Conservation (phyloP, 92 coral and sea anemone genomes). For the Montipora capitata region DNA sequence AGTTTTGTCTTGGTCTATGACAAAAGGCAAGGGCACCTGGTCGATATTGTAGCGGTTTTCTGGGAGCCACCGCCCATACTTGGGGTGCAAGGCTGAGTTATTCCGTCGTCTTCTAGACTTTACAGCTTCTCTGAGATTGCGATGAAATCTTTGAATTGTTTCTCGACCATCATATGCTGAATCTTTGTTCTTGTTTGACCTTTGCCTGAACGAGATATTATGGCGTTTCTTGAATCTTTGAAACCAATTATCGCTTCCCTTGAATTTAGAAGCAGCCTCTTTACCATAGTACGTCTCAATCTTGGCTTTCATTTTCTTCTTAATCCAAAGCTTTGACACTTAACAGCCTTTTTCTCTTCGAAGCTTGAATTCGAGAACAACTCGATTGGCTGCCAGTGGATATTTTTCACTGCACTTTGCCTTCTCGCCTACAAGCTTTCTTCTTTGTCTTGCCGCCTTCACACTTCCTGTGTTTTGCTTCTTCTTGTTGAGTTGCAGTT, state of each 20-base stretch:
- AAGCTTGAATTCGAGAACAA: constrained; percentile 73
- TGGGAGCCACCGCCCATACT: constrained; percentile 70
- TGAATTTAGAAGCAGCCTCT: constrained; percentile 70
- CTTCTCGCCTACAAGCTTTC: constrained; percentile 38
- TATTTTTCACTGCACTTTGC: constrained; percentile 59
- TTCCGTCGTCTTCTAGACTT: constrained; percentile 15
- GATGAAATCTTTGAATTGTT: constrained; percentile 69
- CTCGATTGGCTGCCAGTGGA: constrained; percentile 67
- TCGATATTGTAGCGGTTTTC: constrained; percentile 58
- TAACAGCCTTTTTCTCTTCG: constrained; percentile 75
- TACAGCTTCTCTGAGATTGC: constrained; percentile 58
- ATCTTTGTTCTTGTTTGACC: constrained; percentile 72
- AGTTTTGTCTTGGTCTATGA: constrained; percentile 74
- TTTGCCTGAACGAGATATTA: constrained; percentile 32
- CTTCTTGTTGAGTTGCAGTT: too few relatives aligned
- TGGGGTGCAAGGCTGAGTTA: not conserved
- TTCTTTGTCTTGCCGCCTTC: constrained; percentile 62
- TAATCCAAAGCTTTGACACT: constrained; percentile 78
- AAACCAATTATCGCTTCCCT: constrained; percentile 77
- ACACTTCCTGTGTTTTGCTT: constrained; percentile 18
- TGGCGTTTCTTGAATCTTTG: constrained; percentile 71
- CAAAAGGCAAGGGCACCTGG: constrained; percentile 66
- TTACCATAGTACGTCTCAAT: constrained; percentile 57
- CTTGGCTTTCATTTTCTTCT: constrained; percentile 75
- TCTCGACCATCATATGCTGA: constrained; percentile 68